Conservation (phyloP, 2,797 vertebrate species). For the Gymnodraco acuticeps region DNA sequence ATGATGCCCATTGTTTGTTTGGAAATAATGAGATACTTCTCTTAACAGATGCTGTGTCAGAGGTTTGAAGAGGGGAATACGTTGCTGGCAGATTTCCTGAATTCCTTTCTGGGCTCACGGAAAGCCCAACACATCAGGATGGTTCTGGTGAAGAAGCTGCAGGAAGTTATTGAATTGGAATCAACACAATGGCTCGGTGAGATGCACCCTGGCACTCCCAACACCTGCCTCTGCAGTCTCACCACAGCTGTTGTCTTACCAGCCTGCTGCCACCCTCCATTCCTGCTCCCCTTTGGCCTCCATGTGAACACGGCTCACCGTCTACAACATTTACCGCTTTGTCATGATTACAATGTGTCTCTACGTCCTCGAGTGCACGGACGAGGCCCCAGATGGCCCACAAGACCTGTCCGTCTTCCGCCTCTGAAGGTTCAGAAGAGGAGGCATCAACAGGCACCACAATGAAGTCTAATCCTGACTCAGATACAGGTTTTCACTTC, state of each 20-base stretch:
- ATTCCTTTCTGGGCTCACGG: slow-evolving; percentile 50
- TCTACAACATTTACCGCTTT: slow-evolving; percentile 11
- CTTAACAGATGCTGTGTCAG: slow-evolving; percentile 64
- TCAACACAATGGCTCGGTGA: slow-evolving; percentile 9
- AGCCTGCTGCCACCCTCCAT: slow-evolving; percentile 39
- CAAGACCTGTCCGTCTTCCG: slow-evolving; percentile 44
- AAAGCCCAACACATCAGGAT: slow-evolving; percentile 60
- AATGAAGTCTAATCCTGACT: slow-evolving; percentile 8
- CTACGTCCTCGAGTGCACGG: background rate
- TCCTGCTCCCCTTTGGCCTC: slow-evolving; percentile 48
- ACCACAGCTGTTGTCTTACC: slow-evolving; percentile 49
- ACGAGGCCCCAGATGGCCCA: slow-evolving; percentile 38
- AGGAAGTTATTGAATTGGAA: slow-evolving; percentile 33
- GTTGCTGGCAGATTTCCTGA: slow-evolving; percentile 55
- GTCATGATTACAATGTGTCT: slow-evolving; percentile 2
- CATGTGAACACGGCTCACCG: background rate
- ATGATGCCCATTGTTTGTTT: background rate
- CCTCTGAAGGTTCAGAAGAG: slow-evolving; percentile 42
- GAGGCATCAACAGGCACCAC: slow-evolving; percentile 36
- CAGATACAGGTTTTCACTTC: background rate
- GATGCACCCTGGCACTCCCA: background rate
- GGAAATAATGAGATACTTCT: slow-evolving; percentile 8
- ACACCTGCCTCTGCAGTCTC: slow-evolving; percentile 25
- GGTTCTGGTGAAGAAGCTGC: slow-evolving; percentile 66
- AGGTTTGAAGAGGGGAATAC: slow-evolving; percentile 61